phyloP scores from a whole-genome alignment of 2,888 invertebrate species.

The Geophilus truncorum region DNA sequence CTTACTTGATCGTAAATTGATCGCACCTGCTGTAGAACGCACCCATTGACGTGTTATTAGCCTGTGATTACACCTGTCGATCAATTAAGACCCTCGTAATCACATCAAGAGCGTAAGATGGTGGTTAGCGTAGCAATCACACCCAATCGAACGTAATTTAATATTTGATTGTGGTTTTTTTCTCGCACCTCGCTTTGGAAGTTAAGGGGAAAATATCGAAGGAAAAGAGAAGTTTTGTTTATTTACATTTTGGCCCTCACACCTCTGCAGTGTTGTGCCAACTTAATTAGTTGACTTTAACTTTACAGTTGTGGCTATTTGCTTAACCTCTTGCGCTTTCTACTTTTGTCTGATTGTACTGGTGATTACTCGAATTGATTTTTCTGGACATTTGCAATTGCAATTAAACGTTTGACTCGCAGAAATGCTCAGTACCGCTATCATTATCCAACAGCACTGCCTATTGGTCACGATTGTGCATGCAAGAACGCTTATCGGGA shows the following conservation, averaged over 20 bases:
- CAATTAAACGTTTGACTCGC: not conserved
- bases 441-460: not conserved
- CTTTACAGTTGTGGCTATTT: not conserved
- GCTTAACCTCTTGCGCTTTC: not conserved
- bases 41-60: not conserved
- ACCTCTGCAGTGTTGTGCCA: conserved; percentile 3
- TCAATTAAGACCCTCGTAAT: not conserved
- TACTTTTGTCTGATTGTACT: not conserved
- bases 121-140: too few relatives aligned
- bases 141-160: too few relatives aligned
- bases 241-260: not conserved
- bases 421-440: not conserved
- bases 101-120: too few relatives aligned
- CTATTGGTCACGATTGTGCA: conserved; percentile 23
- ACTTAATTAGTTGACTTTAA: conserved; percentile 20
- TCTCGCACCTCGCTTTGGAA: too few relatives aligned
- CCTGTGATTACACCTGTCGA: not conserved
- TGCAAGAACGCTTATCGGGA: conserved; percentile 25
- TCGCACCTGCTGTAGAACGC: not conserved
- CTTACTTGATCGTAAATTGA: not conserved
- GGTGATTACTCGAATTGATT: not conserved
- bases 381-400: not conserved
- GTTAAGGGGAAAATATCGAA: not conserved
- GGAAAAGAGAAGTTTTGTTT: not conserved
- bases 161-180: too few relatives aligned